Conservation (phyloP, 2,113 vertebrate species). For the Thinocorus orbignyianus region DNA sequence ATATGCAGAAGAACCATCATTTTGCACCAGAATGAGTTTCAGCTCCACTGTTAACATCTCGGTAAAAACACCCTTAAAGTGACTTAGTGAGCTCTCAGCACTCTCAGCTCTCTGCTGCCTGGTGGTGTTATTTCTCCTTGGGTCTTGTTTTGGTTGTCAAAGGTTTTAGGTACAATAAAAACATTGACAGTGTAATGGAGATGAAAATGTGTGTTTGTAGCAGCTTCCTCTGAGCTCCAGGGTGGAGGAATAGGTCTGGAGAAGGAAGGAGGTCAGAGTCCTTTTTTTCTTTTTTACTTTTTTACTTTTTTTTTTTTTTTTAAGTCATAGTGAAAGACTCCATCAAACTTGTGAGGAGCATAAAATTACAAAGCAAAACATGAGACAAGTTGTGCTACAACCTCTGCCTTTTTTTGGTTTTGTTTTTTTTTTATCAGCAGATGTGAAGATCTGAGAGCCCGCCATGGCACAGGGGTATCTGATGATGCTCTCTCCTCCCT, state of each 20-base stretch:
- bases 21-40: not conserved
- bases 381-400: not conserved
- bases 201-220: not conserved
- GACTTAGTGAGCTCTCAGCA: not conserved
- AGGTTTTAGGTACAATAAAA: not conserved
- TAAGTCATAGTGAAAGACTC: not conserved
- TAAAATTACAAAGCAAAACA: not conserved
- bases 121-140: not conserved
- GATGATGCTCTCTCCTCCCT: not conserved
- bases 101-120: too few relatives aligned
- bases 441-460: not conserved
- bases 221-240: not conserved
- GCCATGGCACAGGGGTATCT: not conserved
- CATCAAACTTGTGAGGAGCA: not conserved
- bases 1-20: not conserved
- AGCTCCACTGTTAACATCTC: not conserved
- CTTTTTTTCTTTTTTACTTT: not conserved
- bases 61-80: not conserved
- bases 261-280: not conserved
- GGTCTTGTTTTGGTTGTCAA: not conserved
- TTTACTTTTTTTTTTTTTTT: not conserved
- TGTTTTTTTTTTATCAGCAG: not conserved
- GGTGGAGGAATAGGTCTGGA: not conserved
- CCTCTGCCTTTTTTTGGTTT: not conserved
- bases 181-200: not conserved